Evolutionary conservation across 2,888 invertebrate species (phyloP).

Genomic region (Drosophila borealis): DNA sequence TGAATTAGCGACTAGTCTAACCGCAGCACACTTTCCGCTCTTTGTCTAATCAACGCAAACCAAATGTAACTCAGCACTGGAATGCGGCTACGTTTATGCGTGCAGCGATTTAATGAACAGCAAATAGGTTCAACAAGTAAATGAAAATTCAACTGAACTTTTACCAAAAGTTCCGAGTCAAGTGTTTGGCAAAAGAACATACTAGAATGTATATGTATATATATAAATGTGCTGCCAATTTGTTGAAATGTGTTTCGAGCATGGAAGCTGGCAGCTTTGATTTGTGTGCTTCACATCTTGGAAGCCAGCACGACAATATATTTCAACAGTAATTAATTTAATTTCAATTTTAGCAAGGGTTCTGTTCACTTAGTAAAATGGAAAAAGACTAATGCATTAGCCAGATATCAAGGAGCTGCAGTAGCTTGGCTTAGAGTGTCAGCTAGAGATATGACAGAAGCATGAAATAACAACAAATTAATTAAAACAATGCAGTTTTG

Average conservation of each 20-base stretch:
- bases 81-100: conserved; percentile 25
- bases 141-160: conserved; percentile 14
- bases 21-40: neutral
- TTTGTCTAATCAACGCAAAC: conserved; percentile 51
- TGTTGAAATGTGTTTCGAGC: neutral
- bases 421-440: too few species aligned
- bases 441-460: too few species aligned
- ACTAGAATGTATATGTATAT: neutral
- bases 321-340: neutral
- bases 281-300: neutral
- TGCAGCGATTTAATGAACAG: conserved; percentile 18
- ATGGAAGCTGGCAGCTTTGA: neutral
- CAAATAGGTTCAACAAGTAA: conserved; percentile 12
- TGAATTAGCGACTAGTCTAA: conserved; percentile 59
- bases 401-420: too few species aligned
- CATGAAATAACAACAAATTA: too few species aligned
- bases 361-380: too few species aligned
- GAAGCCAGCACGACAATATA: neutral
- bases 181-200: neutral
- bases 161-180: neutral
- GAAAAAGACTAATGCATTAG: too few species aligned
- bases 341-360: neutral
- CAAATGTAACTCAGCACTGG: conserved; percentile 35
- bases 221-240: conserved; percentile 5
- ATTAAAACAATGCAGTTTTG: too few species aligned